phyloP scores from a whole-genome alignment of 2,797 vertebrate species.

The Enteromius paludinosus region DNA sequence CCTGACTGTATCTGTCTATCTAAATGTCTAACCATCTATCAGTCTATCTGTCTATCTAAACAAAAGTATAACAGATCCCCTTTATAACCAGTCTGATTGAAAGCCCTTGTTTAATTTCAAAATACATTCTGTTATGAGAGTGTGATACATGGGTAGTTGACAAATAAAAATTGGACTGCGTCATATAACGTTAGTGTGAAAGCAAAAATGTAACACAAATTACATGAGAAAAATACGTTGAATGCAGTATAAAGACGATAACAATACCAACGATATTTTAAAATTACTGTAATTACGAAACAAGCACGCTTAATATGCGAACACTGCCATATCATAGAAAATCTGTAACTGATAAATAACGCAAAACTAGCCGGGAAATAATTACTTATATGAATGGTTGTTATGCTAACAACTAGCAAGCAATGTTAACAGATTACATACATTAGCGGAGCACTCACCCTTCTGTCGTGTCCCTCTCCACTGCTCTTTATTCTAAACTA shows the following conservation, averaged over 20 bases:
- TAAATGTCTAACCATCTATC: not conserved
- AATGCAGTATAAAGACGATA: not conserved
- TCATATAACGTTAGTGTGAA: no score
- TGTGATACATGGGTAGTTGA: not conserved
- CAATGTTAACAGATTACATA: conserved; percentile 7
- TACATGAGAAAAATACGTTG: not conserved
- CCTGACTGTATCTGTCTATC: not conserved
- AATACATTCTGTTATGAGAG: not conserved
- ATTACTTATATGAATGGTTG: not conserved
- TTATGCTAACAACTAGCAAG: conserved; percentile 11
- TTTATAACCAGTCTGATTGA: not conserved
- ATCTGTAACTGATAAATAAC: not conserved
- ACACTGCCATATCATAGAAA: not conserved
- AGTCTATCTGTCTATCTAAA: not conserved
- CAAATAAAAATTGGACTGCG: no score
- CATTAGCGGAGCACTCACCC: conserved; percentile 18
- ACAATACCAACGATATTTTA: not conserved
- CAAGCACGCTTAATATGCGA: not conserved
- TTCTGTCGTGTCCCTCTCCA: conserved; percentile 6
- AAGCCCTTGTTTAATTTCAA: not conserved
- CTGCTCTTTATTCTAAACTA: not conserved
- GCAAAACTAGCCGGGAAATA: not conserved
- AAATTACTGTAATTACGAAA: not conserved
- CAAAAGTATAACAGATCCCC: no score
- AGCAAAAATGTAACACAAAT: no score